Base-by-base conservation (phyloP, 2,113 vertebrate genomes). In the Phaethornis superciliosus region DNA sequence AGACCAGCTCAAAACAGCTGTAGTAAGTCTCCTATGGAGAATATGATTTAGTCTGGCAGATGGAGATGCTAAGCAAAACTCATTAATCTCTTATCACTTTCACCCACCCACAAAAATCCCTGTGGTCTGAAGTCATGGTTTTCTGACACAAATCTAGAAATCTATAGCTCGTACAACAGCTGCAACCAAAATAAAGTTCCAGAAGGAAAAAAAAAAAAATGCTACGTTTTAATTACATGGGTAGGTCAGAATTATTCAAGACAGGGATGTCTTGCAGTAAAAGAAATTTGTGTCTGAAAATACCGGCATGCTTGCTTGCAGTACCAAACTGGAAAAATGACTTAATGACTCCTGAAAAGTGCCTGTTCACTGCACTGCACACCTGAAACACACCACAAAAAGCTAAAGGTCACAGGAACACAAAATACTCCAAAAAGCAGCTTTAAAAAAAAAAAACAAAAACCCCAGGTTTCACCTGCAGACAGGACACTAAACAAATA, bases 71-170 rank as follows among this genome's bases (percentile, higher is more conserved):
- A 68, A 94, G 85, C 58, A 90, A 95, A 78, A 52, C 71, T 77
- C 93, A 91, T 95, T 95, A 96, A 95, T 95, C 93, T 94, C 85
- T 95, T 96, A 95, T 81, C 93, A 81, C 93, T 95, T 95, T 95
- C 81, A 95, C 91, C 87, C 96, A 95, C 89, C 95, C 95, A 95
- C 89, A 67, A 2, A 91, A 94, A 92, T 95, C 95, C 96, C 96
- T 85, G 91, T 58, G 90, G 96, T 90, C 91, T 94, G 93, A 94
- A 95, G 93, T 96, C 89, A 96, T 67, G 83, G 70, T 69, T 95
- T 96, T 79, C 77, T 91, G 91, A 92, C 91, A 94, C 78, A 87
- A 58, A 79, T 79, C 74, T 85, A 89, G 86, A 85, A 92, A 94
- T 76, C 81, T 70, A 92, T 92, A 92, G 91, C 84, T 93, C 37